Evolutionary conservation across 2,888 invertebrate genomes (phyloP).

Genomic region (Scaptomyza polygonia): DNA sequence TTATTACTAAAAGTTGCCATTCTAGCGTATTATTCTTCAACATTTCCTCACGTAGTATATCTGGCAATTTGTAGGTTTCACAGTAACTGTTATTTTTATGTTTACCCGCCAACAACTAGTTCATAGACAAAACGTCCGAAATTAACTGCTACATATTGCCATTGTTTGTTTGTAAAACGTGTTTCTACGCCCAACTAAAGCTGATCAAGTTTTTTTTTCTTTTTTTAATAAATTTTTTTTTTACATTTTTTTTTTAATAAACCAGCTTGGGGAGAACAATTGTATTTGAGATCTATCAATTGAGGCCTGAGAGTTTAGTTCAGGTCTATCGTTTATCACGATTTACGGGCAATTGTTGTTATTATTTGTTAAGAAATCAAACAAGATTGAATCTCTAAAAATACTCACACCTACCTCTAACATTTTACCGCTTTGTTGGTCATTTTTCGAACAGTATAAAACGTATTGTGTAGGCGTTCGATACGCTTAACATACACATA

Average conservation of each 20-base stretch:
- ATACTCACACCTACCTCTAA: conserved; percentile 20
- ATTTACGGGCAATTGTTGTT: conserved; percentile 63
- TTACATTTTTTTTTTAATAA: conserved; percentile 30
- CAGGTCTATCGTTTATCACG: conserved; percentile 64
- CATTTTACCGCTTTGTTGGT: conserved; percentile 35
- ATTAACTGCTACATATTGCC: conserved; percentile 36
- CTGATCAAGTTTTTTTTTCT: conserved; percentile 34
- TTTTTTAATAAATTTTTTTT: conserved; percentile 1
- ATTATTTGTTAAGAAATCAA: conserved; percentile 48
- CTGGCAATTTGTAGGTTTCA: conserved; percentile 11
- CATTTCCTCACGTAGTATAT: conserved; percentile 15
- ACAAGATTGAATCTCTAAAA: conserved; percentile 20
- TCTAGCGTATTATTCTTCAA: neutral
- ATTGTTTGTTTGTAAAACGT: conserved; percentile 61
- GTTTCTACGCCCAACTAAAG: conserved; percentile 64
- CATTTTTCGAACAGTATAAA: conserved; percentile 42
- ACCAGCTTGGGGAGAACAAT: conserved; percentile 60
- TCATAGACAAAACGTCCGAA: conserved; percentile 43
- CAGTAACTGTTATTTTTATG: conserved; percentile 13
- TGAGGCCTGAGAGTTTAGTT: conserved; percentile 47
- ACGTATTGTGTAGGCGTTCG: conserved; percentile 48
- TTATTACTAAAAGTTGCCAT: neutral
- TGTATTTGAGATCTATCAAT: conserved; percentile 58
- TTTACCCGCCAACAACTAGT: conserved; percentile 38
- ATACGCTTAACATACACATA: conserved; percentile 28